Evolutionary conservation across 2,113 vertebrate genomes (phyloP).

Genomic region (Etheostoma cragini): DNA sequence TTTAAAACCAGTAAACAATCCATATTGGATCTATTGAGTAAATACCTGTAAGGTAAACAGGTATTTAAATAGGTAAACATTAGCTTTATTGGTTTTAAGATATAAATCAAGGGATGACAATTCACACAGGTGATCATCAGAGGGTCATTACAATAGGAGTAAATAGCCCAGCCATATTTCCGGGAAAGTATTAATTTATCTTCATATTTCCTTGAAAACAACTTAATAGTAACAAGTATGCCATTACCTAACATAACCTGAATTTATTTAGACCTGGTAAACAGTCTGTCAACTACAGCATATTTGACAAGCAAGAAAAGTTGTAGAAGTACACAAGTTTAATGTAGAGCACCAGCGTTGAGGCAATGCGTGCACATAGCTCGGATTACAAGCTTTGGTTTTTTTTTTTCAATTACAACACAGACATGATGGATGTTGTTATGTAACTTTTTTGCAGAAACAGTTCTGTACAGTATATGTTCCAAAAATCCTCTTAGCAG

Average conservation of each 20-base stretch:
- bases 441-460: slow-evolving; percentile 24
- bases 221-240: not conserved
- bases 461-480: slow-evolving; percentile 6
- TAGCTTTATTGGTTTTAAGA: not conserved
- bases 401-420: not conserved
- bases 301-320: not conserved
- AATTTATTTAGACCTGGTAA: not conserved
- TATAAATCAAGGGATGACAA: not conserved
- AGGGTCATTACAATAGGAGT: not conserved
- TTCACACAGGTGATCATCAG: not conserved
- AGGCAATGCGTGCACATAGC: not conserved
- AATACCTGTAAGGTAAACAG: not conserved
- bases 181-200: not conserved
- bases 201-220: not conserved
- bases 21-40: not conserved
- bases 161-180: not conserved
- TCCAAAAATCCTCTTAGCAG: slow-evolving; percentile 4
- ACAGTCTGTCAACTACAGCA: not conserved
- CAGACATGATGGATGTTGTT: not conserved
- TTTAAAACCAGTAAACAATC: not conserved
- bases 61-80: not conserved
- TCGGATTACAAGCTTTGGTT: not conserved
- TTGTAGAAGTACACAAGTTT: not conserved
- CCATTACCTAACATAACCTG: not conserved
- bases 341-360: not conserved